Percentiles rank a stretch among this genome's conserved stretches.
Evolutionary conservation across 1,140 invertebrate genomes (phyloP).

Genomic region (Drosophila suzukii): DNA sequence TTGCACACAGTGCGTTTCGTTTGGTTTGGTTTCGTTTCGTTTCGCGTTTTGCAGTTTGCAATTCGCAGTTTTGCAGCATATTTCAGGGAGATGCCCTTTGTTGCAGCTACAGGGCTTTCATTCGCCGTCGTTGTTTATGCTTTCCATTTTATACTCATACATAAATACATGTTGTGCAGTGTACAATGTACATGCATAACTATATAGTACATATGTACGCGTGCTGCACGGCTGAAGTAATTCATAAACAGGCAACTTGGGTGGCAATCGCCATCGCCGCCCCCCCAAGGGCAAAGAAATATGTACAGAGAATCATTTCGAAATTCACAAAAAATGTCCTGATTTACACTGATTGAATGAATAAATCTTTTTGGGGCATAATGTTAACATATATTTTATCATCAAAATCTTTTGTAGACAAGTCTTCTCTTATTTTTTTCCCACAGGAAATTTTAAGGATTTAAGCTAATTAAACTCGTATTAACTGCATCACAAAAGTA

Average conservation of each 20-base stretch:
- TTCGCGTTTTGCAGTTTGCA: constrained; percentile 37
- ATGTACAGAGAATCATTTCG: constrained; percentile 6
- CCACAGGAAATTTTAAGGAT: too few relatives aligned
- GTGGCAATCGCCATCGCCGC: constrained; percentile 40
- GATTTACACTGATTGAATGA: constrained; percentile 7
- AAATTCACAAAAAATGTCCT: neutral
- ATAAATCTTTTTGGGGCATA: neutral
- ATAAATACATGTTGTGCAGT: constrained; percentile 72
- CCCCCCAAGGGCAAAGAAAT: constrained; percentile 17
- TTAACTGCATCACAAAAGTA: too few relatives aligned
- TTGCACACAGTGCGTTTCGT: constrained; percentile 75
- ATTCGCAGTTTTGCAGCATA: constrained; percentile 71
- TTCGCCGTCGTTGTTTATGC: constrained; percentile 67
- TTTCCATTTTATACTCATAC: constrained; percentile 77
- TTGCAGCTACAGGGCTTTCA: constrained; percentile 53
- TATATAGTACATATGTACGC: constrained; percentile 31
- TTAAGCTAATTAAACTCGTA: too few relatives aligned
- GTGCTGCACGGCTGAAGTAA: constrained; percentile 55
- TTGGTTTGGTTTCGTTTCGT: constrained; percentile 57
- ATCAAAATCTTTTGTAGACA: neutral
- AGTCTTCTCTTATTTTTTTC: neutral
- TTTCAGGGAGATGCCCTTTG: constrained; percentile 75
- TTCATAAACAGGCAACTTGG: constrained; percentile 78
- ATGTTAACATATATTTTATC: neutral
- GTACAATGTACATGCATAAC: constrained; percentile 46